Conservation (phyloP, 2,797 vertebrate genomes). For the Micromesistius poutassou region DNA sequence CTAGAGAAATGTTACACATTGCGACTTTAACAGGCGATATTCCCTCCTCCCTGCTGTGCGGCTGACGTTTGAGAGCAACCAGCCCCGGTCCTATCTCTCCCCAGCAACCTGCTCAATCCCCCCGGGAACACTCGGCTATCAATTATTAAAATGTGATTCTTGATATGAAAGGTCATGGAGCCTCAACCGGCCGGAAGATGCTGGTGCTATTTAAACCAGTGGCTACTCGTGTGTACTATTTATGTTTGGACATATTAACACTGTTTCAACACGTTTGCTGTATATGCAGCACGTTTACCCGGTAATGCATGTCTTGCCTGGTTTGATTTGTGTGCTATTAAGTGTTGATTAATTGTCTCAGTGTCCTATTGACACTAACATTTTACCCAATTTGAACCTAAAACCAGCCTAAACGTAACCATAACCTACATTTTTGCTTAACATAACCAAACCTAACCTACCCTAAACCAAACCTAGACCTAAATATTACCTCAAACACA, state of each 20-base stretch:
- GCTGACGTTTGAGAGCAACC: too few species aligned
- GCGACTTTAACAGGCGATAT: too few species aligned
- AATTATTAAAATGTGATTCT: constrained; percentile 1
- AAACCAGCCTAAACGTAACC: neutral
- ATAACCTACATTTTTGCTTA: neutral
- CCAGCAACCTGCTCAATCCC: neutral
- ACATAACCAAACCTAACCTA: neutral
- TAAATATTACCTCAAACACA: too few species aligned
- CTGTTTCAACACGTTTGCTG: too few species aligned
- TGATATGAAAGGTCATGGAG: neutral
- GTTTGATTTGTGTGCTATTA: too few species aligned
- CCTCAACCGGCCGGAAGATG: neutral
- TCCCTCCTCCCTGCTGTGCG: too few species aligned
- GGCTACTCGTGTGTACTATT: neutral
- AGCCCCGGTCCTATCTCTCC: neutral
- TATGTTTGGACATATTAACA: neutral
- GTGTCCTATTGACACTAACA: too few species aligned
- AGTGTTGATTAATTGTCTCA: too few species aligned
- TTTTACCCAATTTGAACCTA: neutral
- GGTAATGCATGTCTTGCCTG: too few species aligned
- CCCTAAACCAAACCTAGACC: too few species aligned
- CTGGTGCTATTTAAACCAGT: neutral
- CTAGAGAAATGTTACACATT: too few species aligned
- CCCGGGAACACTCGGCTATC: neutral
- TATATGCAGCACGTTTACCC: neutral